Evolutionary conservation across 2,888 invertebrate genomes (phyloP).

Genomic region (Polymixis flavicincta): DNA sequence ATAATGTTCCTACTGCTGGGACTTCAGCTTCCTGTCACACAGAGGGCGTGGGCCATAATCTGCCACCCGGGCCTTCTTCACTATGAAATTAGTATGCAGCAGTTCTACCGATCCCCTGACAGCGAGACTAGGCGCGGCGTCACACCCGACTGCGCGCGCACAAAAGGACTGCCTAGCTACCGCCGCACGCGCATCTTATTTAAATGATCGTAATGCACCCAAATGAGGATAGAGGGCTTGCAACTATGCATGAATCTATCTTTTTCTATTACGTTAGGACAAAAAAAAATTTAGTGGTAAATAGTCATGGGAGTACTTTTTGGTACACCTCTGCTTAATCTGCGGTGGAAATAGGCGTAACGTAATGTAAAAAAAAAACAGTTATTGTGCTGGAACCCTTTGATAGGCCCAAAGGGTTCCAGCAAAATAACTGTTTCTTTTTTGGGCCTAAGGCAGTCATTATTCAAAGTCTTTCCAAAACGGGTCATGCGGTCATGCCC

Average conservation of each 20-base stretch:
- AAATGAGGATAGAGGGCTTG: constrained; percentile 40
- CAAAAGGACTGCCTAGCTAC: constrained; percentile 66
- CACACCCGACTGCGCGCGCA: constrained; percentile 65
- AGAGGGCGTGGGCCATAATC: background rate
- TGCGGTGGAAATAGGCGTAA: too few species aligned
- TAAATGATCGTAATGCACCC: constrained; percentile 47
- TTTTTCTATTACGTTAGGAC: constrained; percentile 21
- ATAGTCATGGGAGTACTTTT: background rate
- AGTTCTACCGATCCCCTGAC: constrained; percentile 33
- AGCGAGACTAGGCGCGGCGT: constrained; percentile 53
- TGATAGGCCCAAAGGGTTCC: too few species aligned
- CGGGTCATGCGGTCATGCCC: too few species aligned
- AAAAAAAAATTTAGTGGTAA: too few species aligned
- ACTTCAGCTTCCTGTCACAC: background rate
- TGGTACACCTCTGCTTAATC: background rate
- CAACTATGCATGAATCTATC: constrained; percentile 18
- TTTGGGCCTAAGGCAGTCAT: background rate
- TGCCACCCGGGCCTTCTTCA: background rate
- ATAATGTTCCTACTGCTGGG: background rate
- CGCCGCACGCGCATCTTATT: constrained; percentile 70
- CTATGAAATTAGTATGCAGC: constrained; percentile 19
- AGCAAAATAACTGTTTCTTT: too few species aligned
- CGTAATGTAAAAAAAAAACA: background rate
- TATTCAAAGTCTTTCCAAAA: background rate
- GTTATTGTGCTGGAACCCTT: background rate